These are phyloP conservation scores for Sebastes alutus DNA, from an alignment of 2,797 vertebrate species.

Conservation along the genomic window DNA sequence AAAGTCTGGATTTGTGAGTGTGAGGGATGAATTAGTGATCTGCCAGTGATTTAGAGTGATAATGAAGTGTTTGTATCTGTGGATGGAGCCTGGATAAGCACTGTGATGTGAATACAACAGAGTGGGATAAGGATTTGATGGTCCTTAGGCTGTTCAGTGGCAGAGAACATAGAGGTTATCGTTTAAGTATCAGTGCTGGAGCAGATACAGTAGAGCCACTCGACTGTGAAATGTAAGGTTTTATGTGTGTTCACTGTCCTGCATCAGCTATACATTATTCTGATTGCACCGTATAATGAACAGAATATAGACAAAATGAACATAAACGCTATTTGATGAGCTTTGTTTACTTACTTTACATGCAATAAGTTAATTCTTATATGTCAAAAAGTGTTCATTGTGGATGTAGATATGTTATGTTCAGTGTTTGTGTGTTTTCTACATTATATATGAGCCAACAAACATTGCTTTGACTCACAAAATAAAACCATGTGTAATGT, in stretches of 20 bases:
- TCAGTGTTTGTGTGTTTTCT: background rate
- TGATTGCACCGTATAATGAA: background rate
- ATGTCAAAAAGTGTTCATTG: background rate
- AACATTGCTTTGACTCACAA: conserved; percentile 34
- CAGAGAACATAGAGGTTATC: conserved; percentile 51
- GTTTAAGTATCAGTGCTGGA: conserved; percentile 41
- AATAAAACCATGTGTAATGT: conserved; percentile 20
- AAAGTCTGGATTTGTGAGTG: background rate
- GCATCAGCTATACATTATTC: background rate
- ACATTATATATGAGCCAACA: conserved; percentile 70
- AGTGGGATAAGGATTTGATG: conserved; percentile 41
- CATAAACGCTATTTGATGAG: background rate
- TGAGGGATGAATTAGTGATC: conserved; percentile 30
- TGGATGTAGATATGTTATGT: background rate
- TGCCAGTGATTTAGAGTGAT: conserved; percentile 44
- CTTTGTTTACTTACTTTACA: background rate
- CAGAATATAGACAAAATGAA: background rate
- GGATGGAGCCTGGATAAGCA: background rate
- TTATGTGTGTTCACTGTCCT: conserved; percentile 15
- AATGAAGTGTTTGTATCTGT: conserved; percentile 44
- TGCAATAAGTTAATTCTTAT: background rate
- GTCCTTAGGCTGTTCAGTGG: conserved; percentile 62
- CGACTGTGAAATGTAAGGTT: conserved; percentile 36
- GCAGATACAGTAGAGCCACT: conserved; percentile 32
- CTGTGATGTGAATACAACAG: conserved; percentile 41